These are phyloP conservation scores for Parascotia fuliginaria DNA, from an alignment of 2,888 invertebrate genomes.

Conservation along the genomic window DNA sequence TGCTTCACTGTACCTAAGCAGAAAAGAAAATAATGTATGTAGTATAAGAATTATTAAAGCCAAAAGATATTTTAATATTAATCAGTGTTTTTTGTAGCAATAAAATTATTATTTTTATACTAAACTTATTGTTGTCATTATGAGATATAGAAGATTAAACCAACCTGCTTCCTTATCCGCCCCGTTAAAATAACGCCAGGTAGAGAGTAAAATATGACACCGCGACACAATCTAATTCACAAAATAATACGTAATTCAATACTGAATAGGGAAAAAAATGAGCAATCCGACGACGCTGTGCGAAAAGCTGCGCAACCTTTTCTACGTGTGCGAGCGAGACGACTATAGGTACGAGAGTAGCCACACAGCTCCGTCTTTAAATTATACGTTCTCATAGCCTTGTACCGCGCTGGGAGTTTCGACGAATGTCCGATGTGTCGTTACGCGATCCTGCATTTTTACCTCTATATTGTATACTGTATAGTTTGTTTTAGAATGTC, in stretches of 20 bases:
- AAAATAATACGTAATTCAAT: constrained; percentile 84
- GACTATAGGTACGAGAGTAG: constrained; percentile 48
- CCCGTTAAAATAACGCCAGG: constrained; percentile 64
- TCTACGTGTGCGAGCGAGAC: constrained; percentile 62
- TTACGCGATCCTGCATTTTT: constrained; percentile 36
- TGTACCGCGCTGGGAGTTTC: constrained; percentile 58
- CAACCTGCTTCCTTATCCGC: constrained; percentile 70
- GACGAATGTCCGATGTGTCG: constrained; percentile 48
- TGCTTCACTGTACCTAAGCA: constrained; percentile 88
- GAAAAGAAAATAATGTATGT: constrained; percentile 51
- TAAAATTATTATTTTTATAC: constrained; percentile 15
- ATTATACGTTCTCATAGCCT: constrained; percentile 86
- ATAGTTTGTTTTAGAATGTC: constrained; percentile 29
- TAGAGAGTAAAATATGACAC: constrained; percentile 79
- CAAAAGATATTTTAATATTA: background rate
- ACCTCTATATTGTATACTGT: background rate
- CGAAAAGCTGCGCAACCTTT: constrained; percentile 67
- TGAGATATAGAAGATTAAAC: constrained; percentile 36
- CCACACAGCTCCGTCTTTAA: constrained; percentile 78
- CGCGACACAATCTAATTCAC: constrained; percentile 82
- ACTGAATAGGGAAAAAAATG: constrained; percentile 81
- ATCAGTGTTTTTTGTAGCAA: background rate
- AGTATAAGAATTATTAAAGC: background rate
- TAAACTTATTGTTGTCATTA: constrained; percentile 19
- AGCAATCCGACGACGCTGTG: constrained; percentile 70